Base-by-base conservation (phyloP, 2,888 invertebrate species). In the Aspidiotus rigidus region DNA sequence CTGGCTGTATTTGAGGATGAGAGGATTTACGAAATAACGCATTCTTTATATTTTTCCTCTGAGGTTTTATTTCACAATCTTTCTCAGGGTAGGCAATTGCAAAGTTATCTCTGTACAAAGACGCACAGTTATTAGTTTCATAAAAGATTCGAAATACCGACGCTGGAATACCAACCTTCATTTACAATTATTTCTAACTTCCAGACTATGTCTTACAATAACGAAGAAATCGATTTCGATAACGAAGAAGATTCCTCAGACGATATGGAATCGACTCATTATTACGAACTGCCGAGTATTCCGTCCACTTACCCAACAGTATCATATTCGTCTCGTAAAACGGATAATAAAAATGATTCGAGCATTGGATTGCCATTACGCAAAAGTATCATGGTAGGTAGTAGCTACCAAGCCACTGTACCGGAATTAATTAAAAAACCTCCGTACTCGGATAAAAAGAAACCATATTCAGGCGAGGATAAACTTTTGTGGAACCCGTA, bases 401-500 rank as follows among this genome's bases (percentile, higher is more conserved):
- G 87, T 73, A 91, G 93, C 76, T 96, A 89, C 78, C 97, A 97
- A 81, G 97, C 96, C 5, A 86, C 85, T 69, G 93, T 97, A 76
- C 96, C 96, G 1, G 92, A 92, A 77, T 56, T 70, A 53, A 59
- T 72, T n/a, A 71, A 70, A 44, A 71, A 71, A 49, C 70, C 72
- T 5, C 71, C 71, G 7, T 70, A 71, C 16, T 66, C 70, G 39
- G 70, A 70, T 41, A 70, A 71, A 16, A 71, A 71, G 57, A 70
- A 70, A 16, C 71, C 71, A 7, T 71, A 71, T n/a, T 63, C 67
- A 15, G 71, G 71, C 6, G 94, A 95, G 77, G 96, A 96, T 77
- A 91, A 93, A 79, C 82, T 95, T 66, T 80, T 97, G 10, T 97
- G 97, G 96, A 91, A 94, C 77, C 94, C 96, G 0, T 84, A 83